phyloP scores from a whole-genome alignment of 2,888 invertebrate species.

The Caenorhabditis auriculariae region DNA sequence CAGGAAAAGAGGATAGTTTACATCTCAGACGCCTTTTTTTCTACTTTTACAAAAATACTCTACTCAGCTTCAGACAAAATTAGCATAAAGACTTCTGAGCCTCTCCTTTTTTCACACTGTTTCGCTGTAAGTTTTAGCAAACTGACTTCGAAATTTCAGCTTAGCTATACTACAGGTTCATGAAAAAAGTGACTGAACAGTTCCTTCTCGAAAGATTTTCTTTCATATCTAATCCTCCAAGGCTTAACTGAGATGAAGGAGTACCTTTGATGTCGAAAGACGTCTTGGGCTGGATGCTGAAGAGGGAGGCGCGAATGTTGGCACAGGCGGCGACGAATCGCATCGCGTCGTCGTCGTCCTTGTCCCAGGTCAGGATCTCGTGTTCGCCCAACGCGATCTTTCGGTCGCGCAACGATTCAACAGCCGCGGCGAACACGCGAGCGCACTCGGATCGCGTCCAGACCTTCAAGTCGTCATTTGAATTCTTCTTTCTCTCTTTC shows the following conservation, averaged over 20 bases:
- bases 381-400: slow-evolving; percentile 46
- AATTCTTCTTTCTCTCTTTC: slow-evolving; percentile 5
- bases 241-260: slow-evolving; percentile 47
- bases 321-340: slow-evolving; percentile 89
- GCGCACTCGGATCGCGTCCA: slow-evolving; percentile 50
- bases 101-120: not conserved
- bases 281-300: slow-evolving; percentile 82
- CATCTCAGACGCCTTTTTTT: too few relatives aligned
- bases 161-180: too few relatives aligned
- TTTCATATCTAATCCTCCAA: not conserved
- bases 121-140: not conserved
- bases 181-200: too few relatives aligned
- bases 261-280: slow-evolving; percentile 92
- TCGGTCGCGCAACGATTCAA: slow-evolving; percentile 60
- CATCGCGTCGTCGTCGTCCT: slow-evolving; percentile 75
- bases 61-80: too few relatives aligned
- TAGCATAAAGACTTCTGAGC: too few relatives aligned
- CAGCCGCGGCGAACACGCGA: slow-evolving; percentile 67
- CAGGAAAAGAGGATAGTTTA: too few relatives aligned
- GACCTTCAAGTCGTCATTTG: slow-evolving; percentile 7
- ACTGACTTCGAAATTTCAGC: not conserved
- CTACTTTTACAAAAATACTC: too few relatives aligned
- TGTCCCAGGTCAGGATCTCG: slow-evolving; percentile 86
- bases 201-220: too few relatives aligned
- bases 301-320: slow-evolving; percentile 86